Evolutionary conservation across 1,140 invertebrate genomes (phyloP).

Genomic region (Trachymyrmex septentrionalis): DNA sequence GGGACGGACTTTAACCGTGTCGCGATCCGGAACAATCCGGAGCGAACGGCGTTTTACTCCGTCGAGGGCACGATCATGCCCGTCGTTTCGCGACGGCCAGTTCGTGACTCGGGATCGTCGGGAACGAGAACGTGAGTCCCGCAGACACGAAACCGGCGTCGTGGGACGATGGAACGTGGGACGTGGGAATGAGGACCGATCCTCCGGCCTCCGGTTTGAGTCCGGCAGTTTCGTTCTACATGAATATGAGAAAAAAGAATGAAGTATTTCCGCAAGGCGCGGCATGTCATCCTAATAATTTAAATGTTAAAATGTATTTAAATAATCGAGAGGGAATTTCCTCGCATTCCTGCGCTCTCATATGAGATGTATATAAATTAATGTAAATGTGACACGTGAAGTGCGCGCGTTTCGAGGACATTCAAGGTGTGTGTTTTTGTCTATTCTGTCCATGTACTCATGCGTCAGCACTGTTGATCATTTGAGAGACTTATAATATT

Average conservation of each 20-base stretch:
- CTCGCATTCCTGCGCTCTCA: neutral
- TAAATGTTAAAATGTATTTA: neutral
- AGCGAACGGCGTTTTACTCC: neutral
- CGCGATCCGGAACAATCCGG: neutral
- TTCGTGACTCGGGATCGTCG: too few species aligned
- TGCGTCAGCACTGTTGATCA: too few species aligned
- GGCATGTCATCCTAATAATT: neutral
- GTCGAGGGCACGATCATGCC: neutral
- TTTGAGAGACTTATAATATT: too few species aligned
- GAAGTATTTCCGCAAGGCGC: too few species aligned
- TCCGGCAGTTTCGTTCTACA: neutral
- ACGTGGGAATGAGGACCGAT: neutral
- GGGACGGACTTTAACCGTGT: too few species aligned
- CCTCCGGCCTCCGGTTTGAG: too few species aligned
- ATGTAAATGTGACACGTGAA: neutral
- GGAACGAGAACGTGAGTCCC: neutral
- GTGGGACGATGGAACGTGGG: too few species aligned
- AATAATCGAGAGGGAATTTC: neutral
- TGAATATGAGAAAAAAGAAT: neutral
- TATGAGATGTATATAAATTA: neutral
- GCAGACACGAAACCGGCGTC: neutral
- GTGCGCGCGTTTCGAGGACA: neutral
- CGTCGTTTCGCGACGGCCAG: too few species aligned
- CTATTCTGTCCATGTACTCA: too few species aligned
- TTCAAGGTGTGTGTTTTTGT: neutral